Evolutionary conservation across 2,888 invertebrate species (phyloP).

Genomic region (Cancer borealis): DNA sequence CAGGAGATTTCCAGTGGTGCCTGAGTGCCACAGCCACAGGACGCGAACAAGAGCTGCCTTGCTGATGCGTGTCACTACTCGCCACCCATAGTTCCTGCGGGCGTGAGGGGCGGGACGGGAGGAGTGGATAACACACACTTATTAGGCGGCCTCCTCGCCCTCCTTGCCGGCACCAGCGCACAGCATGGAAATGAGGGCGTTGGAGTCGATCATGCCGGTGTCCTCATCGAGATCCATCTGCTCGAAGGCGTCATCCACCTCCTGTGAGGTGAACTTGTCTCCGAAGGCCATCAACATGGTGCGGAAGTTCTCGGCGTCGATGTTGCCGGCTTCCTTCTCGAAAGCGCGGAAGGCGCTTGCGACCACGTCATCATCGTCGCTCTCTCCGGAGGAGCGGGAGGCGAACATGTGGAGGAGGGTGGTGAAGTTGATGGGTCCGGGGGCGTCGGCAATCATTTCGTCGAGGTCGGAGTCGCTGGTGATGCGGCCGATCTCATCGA

Average conservation of each 20-base stretch:
- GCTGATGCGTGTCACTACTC: conserved; percentile 55
- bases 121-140: neutral
- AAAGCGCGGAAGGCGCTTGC: conserved; percentile 81
- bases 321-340: conserved; percentile 77
- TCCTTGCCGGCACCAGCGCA: conserved; percentile 75
- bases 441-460: conserved; percentile 85
- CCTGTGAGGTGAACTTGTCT: conserved; percentile 84
- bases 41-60: conserved; percentile 58
- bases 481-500: conserved; percentile 84
- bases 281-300: conserved; percentile 85
- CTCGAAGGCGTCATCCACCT: conserved; percentile 80
- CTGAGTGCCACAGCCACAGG: conserved; percentile 74
- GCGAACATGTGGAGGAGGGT: conserved; percentile 78
- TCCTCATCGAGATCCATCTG: conserved; percentile 77
- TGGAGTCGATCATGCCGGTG: conserved; percentile 75
- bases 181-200: conserved; percentile 76
- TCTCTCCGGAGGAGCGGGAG: conserved; percentile 82
- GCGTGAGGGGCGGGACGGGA: conserved; percentile 63
- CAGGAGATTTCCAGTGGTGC: conserved; percentile 44
- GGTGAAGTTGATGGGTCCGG: conserved; percentile 77
- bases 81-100: conserved; percentile 71
- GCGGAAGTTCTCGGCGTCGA: conserved; percentile 81
- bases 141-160: conserved; percentile 66
- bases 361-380: conserved; percentile 84
- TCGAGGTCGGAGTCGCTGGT: conserved; percentile 83